Evolutionary conservation across 1,140 invertebrate genomes (phyloP), one percentile per base, ranked within the genome.

Genomic region (Chymomyza costata): DNA sequence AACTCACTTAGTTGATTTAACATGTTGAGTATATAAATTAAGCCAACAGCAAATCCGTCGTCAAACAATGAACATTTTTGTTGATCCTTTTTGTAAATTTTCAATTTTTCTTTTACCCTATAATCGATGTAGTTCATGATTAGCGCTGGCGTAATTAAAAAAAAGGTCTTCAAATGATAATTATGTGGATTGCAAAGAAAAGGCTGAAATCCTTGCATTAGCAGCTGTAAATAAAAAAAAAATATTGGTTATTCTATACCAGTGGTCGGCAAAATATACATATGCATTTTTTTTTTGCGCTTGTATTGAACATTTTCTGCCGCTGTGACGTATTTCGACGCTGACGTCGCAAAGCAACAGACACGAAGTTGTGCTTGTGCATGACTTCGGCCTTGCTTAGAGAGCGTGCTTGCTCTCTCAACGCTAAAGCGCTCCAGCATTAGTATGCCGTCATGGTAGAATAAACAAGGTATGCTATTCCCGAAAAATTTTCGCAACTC

Each of bases 41-140:
- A 85, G 10, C 97, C 97, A 90, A 99, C 95, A 16, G 96, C 94
- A 88, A 99, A 99, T 25, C 98, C 98, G 87, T 99, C 98, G 87
- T 99, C 97, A 86, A 99, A 99, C 2, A 94, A 90, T 1, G 78
- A 56, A 48, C 94, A 93, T 16, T 93, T 94, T 10, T 90, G 86
- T 83, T 93, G 93, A 69, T 95, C 95, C 41, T 83, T 85, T 31
- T 85, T 85, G 63, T 88, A 90, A 86, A 99, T 91, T 84, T 96
- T 95, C 66, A 99, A 95, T 85, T 99, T 98, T 64, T 93, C 94
- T 13, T 92, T 90, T 40, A 99, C 91, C 15, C 95, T 93, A 83
- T 99, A 92, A 81, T 99, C 96, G 8, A 99, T 91, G 87, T 94
- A 99, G 86, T 98, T 99, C 41, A 99, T 88, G 2, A 95, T 98